Conservation (phyloP, 2,888 invertebrate genomes). For the Drosophila fulvimacula region DNA sequence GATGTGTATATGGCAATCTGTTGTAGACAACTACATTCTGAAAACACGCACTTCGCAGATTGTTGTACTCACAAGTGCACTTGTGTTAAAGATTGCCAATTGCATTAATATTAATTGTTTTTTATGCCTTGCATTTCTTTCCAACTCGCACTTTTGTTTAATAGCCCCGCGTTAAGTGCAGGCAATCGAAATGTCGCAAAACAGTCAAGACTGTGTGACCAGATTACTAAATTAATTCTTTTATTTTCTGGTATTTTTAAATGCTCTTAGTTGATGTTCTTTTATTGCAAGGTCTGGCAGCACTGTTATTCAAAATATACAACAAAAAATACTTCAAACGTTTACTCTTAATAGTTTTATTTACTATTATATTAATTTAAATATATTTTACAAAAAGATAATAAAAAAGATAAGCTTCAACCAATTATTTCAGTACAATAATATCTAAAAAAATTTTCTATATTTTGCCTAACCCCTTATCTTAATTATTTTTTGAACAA, state of each 20-base stretch:
- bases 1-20: not conserved
- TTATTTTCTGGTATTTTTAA: slow-evolving; percentile 17
- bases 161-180: slow-evolving; percentile 27
- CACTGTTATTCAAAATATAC: not conserved
- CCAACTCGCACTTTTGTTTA: slow-evolving; percentile 11
- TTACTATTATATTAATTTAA: not conserved
- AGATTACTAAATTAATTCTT: not conserved
- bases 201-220: slow-evolving; percentile 4
- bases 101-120: no score
- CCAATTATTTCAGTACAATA: not conserved
- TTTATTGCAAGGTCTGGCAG: slow-evolving; percentile 11
- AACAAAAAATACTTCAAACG: no score
- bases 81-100: not conserved
- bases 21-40: not conserved
- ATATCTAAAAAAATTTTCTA: not conserved
- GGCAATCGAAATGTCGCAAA: slow-evolving; percentile 1
- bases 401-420: not conserved
- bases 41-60: not conserved
- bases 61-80: not conserved
- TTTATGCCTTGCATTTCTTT: not conserved
- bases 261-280: not conserved
- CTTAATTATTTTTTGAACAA: not conserved
- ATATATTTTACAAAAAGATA: not conserved
- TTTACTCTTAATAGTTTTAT: not conserved
- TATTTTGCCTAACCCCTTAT: slow-evolving; percentile 1